A percentile compares a stretch with the other conserved stretches of the same genome.
Evolutionary conservation across 2,888 invertebrate species (phyloP).

Genomic region (Rhogogaster chlorosoma): DNA sequence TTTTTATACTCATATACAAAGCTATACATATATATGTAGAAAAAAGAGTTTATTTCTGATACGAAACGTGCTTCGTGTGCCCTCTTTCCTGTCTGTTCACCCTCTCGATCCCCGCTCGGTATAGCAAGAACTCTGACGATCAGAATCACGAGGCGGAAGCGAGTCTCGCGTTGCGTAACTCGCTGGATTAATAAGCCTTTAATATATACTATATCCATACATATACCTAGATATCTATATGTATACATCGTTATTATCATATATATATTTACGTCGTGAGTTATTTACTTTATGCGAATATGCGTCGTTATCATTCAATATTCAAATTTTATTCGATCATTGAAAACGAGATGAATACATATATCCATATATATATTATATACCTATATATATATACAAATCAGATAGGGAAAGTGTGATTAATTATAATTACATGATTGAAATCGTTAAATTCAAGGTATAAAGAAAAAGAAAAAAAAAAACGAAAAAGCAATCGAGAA

Average conservation of each 20-base stretch:
- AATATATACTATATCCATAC: not conserved
- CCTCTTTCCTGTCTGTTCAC: not conserved
- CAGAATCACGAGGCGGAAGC: conserved; percentile 27
- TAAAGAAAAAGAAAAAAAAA: not conserved
- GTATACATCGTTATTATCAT: not conserved
- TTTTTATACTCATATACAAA: no score
- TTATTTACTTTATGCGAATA: not conserved
- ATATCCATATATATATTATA: no score
- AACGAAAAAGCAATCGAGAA: not conserved
- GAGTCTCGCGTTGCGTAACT: conserved; percentile 29
- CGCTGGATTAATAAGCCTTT: conserved; percentile 30
- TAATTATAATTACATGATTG: not conserved
- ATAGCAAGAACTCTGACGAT: not conserved
- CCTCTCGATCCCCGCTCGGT: not conserved
- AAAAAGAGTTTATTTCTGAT: not conserved
- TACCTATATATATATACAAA: not conserved
- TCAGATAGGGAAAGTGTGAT: not conserved
- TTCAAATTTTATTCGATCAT: no score
- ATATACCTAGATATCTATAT: not conserved
- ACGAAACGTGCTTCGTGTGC: conserved; percentile 15
- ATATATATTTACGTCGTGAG: not conserved
- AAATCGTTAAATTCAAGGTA: not conserved
- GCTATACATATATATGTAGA: no score
- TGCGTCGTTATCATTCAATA: no score
- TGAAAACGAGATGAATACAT: not conserved